These are phyloP conservation scores for Toxostoma redivivum DNA, from an alignment of 2,113 vertebrate species.

Conservation along the genomic window DNA sequence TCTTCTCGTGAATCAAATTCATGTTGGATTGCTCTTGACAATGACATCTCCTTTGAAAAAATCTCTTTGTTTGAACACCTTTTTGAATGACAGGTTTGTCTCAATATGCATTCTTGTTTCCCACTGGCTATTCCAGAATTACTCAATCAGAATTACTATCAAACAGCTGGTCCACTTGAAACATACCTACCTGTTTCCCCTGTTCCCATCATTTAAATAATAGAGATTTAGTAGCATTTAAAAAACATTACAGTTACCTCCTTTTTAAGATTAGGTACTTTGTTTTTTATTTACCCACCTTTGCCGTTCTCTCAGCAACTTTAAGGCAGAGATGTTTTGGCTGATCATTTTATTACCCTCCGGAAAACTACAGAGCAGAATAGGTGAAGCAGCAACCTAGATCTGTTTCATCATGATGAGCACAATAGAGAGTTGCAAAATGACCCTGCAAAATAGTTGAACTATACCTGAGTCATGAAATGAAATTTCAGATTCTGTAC, in stretches of 20 bases:
- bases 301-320: not conserved
- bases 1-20: not conserved
- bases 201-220: not conserved
- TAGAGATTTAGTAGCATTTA: not conserved
- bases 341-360: not conserved
- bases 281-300: not conserved
- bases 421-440: not conserved
- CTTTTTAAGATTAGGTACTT: not conserved
- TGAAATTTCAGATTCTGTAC: accelerated
- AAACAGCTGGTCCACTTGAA: not conserved
- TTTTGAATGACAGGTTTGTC: not conserved
- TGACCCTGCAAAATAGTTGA: not conserved
- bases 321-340: not conserved
- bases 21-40: not conserved
- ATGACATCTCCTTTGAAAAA: not conserved
- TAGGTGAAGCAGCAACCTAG: not conserved
- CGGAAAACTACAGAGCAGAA: not conserved
- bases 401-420: not conserved
- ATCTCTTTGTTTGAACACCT: not conserved
- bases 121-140: not conserved
- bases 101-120: not conserved
- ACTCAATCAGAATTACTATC: not conserved
- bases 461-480: not conserved
- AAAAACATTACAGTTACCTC: not conserved
- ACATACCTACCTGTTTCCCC: accelerated